Evolutionary conservation across 1,140 invertebrate species (phyloP).

Genomic region (Vanessa atalanta): DNA sequence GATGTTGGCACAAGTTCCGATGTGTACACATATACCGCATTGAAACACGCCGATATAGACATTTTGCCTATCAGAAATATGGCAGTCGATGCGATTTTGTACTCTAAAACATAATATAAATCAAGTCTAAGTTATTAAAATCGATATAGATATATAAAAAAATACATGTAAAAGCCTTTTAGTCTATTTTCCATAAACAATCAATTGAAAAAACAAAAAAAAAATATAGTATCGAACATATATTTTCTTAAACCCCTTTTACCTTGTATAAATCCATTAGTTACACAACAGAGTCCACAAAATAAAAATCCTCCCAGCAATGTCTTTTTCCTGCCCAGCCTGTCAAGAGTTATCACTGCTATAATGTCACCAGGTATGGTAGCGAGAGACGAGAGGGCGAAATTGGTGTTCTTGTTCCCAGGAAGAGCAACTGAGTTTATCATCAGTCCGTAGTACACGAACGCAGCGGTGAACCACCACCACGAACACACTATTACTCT

Average conservation of each 20-base stretch:
- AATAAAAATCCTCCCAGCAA: constrained; percentile 21
- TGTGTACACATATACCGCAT: constrained; percentile 32
- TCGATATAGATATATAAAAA: too few relatives aligned
- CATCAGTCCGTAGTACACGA: constrained; percentile 89
- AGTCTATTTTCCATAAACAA: too few relatives aligned
- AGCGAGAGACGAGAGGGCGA: constrained; percentile 80
- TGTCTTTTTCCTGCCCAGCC: constrained; percentile 77
- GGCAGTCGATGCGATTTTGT: constrained; percentile 12
- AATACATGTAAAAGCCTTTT: too few relatives aligned
- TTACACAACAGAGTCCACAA: constrained; percentile 25
- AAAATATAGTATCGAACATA: neutral
- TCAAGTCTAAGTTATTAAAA: neutral
- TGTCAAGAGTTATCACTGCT: constrained; percentile 77
- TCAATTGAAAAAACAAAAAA: neutral
- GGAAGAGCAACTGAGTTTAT: constrained; percentile 85
- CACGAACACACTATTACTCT: constrained; percentile 83
- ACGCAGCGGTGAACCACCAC: constrained; percentile 87
- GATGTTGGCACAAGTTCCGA: constrained; percentile 36
- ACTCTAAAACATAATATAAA: constrained; percentile 16
- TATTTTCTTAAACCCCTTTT: neutral
- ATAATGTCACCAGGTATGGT: constrained; percentile 83
- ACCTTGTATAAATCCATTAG: constrained; percentile 34
- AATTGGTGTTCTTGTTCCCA: constrained; percentile 84
- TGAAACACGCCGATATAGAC: constrained; percentile 35
- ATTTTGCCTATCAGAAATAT: constrained; percentile 38